Conservation (phyloP, 23 tunicate genomes). For the Styela plicata region DNA sequence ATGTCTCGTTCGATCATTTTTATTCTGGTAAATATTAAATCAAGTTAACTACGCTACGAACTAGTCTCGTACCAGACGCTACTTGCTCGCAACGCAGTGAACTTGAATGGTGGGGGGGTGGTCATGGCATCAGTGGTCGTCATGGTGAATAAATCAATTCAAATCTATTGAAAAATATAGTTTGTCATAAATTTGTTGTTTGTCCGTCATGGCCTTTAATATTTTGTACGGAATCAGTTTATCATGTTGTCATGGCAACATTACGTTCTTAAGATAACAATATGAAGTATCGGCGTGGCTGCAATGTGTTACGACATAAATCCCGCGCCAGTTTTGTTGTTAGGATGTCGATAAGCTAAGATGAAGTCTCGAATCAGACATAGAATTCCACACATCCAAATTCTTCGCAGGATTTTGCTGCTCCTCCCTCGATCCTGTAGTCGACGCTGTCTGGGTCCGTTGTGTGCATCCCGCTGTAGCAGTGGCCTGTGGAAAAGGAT, state of each 20-base stretch:
- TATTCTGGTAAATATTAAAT: too few species aligned
- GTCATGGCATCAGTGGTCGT: too few species aligned
- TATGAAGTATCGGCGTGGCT: background rate
- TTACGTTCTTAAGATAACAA: too few species aligned
- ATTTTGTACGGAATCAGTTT: background rate
- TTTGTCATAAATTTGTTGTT: background rate
- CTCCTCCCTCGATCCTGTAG: slow-evolving; percentile 59
- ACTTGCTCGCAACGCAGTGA: background rate
- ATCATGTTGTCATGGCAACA: background rate
- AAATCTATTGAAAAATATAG: too few species aligned
- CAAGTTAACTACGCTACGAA: too few species aligned
- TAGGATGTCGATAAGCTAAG: too few species aligned
- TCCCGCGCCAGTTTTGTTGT: too few species aligned
- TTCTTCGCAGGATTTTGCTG: slow-evolving; percentile 90
- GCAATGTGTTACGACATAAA: too few species aligned
- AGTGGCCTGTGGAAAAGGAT: slow-evolving; percentile 72
- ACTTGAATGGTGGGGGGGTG: too few species aligned
- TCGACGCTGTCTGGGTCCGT: slow-evolving; percentile 76
- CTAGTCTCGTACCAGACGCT: background rate
- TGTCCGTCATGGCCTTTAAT: background rate
- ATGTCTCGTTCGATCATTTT: too few species aligned
- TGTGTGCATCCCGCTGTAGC: slow-evolving; percentile 97
- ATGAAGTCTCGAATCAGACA: slow-evolving; percentile 45
- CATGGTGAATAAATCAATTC: background rate
- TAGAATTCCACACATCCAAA: slow-evolving; percentile 97